phyloP scores from a whole-genome alignment of 2,888 invertebrate species.

The Lasioglossum morio region DNA sequence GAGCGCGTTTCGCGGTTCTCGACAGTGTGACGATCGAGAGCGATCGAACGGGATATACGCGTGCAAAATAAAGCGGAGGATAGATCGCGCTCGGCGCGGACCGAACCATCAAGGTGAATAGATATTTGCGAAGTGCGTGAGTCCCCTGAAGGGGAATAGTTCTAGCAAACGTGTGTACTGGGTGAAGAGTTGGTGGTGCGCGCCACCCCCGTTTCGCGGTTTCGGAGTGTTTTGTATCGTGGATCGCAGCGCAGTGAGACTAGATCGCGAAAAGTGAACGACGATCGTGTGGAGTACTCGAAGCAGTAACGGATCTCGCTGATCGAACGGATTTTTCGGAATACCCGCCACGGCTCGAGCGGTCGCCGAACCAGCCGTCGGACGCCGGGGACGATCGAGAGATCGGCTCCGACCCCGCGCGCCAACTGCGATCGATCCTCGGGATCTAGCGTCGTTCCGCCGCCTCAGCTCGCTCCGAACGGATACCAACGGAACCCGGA shows the following conservation, averaged over 20 bases:
- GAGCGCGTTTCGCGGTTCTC: constrained; percentile 22
- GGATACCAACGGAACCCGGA: constrained; percentile 54
- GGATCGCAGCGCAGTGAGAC: constrained; percentile 28
- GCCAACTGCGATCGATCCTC: constrained; percentile 18
- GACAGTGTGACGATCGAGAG: constrained; percentile 19
- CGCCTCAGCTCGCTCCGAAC: neutral
- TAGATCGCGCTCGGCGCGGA: constrained; percentile 21
- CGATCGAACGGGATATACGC: neutral
- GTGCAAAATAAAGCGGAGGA: constrained; percentile 6
- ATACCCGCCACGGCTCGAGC: neutral
- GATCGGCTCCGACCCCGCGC: constrained; percentile 41
- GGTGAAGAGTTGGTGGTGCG: constrained; percentile 22
- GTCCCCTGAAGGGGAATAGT: neutral
- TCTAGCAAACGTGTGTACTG: constrained; percentile 43
- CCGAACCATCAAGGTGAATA: constrained; percentile 27
- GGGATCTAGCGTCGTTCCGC: constrained; percentile 1
- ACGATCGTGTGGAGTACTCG: constrained; percentile 31
- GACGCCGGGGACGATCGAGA: constrained; percentile 34
- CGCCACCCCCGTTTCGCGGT: neutral
- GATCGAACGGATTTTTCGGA: constrained; percentile 4
- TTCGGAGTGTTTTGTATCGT: neutral
- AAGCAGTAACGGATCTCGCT: neutral
- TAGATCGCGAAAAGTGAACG: constrained; percentile 24
- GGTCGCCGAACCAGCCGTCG: constrained; percentile 39
- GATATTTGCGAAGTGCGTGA: constrained; percentile 25